Percentiles rank a stretch among this genome's conserved stretches.
Conservation (phyloP, 2,113 vertebrate genomes). For the Phalacrocorax carbo region DNA sequence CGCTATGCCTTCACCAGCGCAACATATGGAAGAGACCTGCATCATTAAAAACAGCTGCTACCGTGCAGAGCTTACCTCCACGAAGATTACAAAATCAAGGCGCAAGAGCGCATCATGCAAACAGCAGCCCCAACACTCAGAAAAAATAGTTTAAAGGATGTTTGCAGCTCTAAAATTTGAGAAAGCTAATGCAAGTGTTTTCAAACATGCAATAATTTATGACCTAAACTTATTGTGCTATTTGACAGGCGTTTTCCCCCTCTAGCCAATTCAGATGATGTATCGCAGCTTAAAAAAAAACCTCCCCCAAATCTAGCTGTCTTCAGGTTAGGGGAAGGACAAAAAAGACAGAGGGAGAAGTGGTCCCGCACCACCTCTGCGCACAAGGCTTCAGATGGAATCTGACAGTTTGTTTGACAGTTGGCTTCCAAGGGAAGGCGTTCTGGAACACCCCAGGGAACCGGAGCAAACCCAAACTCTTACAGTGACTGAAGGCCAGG, state of each 20-base stretch:
- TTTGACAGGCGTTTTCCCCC: background rate
- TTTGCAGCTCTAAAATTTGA: background rate
- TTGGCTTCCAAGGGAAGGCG: rapidly evolving
- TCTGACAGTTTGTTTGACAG: too few species aligned
- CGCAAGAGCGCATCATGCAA: rapidly evolving
- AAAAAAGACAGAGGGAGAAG: background rate
- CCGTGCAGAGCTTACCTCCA: rapidly evolving
- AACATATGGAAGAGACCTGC: rapidly evolving
- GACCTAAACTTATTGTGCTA: rapidly evolving
- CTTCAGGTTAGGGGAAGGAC: background rate
- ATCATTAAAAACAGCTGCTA: too few species aligned
- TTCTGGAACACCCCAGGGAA: background rate
- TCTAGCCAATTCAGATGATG: background rate
- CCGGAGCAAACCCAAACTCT: rapidly evolving
- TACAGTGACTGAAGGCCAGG: rapidly evolving
- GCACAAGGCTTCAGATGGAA: background rate
- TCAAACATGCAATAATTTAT: rapidly evolving
- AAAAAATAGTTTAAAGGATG: rapidly evolving
- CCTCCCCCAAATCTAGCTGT: rapidly evolving
- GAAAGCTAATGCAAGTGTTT: rapidly evolving
- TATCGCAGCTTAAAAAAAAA: background rate
- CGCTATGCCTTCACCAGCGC: rapidly evolving
- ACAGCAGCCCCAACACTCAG: background rate
- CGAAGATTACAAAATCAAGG: rapidly evolving
- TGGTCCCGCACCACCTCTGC: rapidly evolving